Evolutionary conservation across 2,113 vertebrate genomes (phyloP).

Genomic region (Pelvicachromis taeniatus): DNA sequence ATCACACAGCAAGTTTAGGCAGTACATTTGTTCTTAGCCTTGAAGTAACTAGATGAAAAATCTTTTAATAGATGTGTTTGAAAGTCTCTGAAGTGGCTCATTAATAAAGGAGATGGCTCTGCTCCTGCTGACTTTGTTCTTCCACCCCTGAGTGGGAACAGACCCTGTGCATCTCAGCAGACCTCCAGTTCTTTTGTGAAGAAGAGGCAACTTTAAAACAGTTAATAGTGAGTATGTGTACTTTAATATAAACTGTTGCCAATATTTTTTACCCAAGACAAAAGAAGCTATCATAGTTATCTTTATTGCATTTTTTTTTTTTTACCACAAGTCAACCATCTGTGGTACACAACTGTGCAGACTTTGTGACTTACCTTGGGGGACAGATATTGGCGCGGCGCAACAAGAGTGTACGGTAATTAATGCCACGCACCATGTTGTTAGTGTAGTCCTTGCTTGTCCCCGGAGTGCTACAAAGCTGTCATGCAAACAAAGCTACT

Average conservation of each 20-base stretch:
- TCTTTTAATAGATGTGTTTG: background rate
- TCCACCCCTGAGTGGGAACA: background rate
- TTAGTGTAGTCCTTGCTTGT: slow-evolving; percentile 13
- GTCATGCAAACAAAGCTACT: slow-evolving; percentile 1
- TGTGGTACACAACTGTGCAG: slow-evolving; percentile 16
- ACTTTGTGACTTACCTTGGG: slow-evolving; percentile 36
- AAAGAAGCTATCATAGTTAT: background rate
- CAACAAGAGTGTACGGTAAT: slow-evolving; percentile 41
- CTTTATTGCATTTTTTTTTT: slow-evolving; percentile 3
- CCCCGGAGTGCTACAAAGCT: slow-evolving; percentile 20
- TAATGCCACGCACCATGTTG: slow-evolving; percentile 31
- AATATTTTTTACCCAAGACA: background rate
- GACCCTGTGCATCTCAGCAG: background rate
- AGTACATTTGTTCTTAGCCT: background rate
- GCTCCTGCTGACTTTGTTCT: background rate
- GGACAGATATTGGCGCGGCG: slow-evolving; percentile 29
- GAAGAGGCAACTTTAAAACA: background rate
- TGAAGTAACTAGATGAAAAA: background rate
- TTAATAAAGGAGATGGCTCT: background rate
- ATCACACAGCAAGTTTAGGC: background rate
- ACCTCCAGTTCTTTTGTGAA: background rate
- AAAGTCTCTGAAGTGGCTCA: background rate
- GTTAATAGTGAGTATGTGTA: background rate
- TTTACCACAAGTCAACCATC: slow-evolving; percentile 33
- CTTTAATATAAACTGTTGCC: background rate